These are phyloP conservation scores for Theocolax elegans DNA, from an alignment of 1,140 invertebrate genomes.

Conservation along the genomic window DNA sequence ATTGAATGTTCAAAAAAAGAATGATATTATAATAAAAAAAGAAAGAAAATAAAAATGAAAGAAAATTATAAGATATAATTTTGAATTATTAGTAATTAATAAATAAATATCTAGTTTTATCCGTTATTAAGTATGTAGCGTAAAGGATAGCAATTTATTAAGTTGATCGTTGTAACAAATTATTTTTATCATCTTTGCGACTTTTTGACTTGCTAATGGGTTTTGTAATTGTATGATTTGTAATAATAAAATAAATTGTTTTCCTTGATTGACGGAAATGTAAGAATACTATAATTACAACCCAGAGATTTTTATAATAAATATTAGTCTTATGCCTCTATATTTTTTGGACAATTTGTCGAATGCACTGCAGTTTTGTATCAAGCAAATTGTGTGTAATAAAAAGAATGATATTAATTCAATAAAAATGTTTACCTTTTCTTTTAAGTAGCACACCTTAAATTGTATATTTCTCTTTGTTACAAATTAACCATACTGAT, in stretches of 20 bases:
- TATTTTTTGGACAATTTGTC: constrained; percentile 42
- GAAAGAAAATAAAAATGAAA: constrained; percentile 1
- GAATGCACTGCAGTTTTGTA: constrained; percentile 46
- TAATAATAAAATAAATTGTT: constrained; percentile 26
- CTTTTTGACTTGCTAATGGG: constrained; percentile 16
- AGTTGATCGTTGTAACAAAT: constrained; percentile 32
- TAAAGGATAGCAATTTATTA: constrained; percentile 21
- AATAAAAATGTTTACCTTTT: no score
- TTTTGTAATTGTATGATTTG: constrained; percentile 23
- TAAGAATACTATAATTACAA: constrained; percentile 28
- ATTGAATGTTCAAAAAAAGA: constrained; percentile 23
- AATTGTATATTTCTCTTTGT: no score
- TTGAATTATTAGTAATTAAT: constrained; percentile 23
- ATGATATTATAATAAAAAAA: constrained; percentile 23
- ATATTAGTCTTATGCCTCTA: constrained; percentile 36
- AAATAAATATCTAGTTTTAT: constrained; percentile 28
- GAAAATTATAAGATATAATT: neutral
- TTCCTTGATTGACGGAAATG: constrained; percentile 25
- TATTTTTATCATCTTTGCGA: constrained; percentile 28
- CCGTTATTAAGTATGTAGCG: constrained; percentile 23
- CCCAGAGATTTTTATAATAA: constrained; percentile 33
- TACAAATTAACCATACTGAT: no score
- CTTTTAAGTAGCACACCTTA: no score
- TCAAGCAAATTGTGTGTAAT: constrained; percentile 45
- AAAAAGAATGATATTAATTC: constrained; percentile 42